Conservation (phyloP, 2,797 vertebrate genomes). For the Brachymystax lenok region DNA sequence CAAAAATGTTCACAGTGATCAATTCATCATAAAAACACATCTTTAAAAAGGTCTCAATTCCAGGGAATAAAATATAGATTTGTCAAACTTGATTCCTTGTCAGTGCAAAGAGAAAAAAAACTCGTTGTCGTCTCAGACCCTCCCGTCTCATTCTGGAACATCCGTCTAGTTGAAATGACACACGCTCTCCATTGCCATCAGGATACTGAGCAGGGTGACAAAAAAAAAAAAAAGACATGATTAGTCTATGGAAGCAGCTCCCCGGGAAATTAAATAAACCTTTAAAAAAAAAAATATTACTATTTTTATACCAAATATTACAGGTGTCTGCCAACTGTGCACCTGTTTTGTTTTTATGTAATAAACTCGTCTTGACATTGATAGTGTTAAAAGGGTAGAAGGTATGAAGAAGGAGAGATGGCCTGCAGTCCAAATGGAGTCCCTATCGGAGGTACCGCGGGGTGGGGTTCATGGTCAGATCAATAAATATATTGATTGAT, state of each 20-base stretch:
- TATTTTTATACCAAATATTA: neutral
- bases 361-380: neutral
- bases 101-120: conserved; percentile 61
- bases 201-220: conserved; percentile 76
- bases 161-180: conserved; percentile 65
- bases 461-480: too few relatives aligned
- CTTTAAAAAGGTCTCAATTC: conserved; percentile 47
- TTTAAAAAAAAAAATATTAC: too few relatives aligned
- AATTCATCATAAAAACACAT: conserved; percentile 41
- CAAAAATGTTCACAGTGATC: conserved; percentile 45
- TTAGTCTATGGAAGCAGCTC: neutral
- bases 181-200: conserved; percentile 80
- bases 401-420: too few relatives aligned
- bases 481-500: too few relatives aligned
- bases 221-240: neutral
- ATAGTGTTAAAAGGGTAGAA: neutral
- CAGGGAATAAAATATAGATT: conserved; percentile 35
- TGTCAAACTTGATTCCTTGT: conserved; percentile 46
- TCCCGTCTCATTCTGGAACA: neutral
- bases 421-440: too few relatives aligned
- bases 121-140: conserved; percentile 10
- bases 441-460: too few relatives aligned
- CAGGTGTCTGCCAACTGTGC: neutral
- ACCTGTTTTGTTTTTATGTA: neutral
- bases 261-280: neutral